These are phyloP conservation scores for Ruditapes philippinarum DNA, from an alignment of 1,140 invertebrate genomes.

Conservation along the genomic window DNA sequence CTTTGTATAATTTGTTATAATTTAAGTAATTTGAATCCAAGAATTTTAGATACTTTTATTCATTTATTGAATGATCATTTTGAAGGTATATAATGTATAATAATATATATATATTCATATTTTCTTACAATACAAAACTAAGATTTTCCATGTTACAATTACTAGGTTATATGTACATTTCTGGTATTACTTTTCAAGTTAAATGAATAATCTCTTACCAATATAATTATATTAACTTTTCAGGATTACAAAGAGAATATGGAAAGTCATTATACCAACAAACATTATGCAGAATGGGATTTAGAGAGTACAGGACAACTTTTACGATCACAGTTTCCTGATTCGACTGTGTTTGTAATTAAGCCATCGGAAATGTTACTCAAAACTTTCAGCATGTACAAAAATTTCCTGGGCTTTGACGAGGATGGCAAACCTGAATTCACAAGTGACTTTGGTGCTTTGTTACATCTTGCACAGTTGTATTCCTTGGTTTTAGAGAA, in stretches of 20 bases:
- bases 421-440: slow-evolving; percentile 90
- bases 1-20: no score
- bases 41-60: no score
- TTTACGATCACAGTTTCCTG: slow-evolving; percentile 90
- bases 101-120: no score
- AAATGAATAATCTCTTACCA: no score
- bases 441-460: slow-evolving; percentile 86
- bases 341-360: slow-evolving; percentile 91
- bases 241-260: slow-evolving; percentile 94
- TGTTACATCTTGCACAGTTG: slow-evolving; percentile 88
- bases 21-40: no score
- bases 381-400: slow-evolving; percentile 94
- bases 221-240: slow-evolving; percentile 67
- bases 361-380: slow-evolving; percentile 92
- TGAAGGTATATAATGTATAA: no score
- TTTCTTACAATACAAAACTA: no score
- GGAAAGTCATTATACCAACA: slow-evolving; percentile 91
- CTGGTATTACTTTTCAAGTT: no score
- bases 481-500: slow-evolving; percentile 52
- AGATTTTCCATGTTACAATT: no score
- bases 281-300: slow-evolving; percentile 92
- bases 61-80: no score
- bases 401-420: slow-evolving; percentile 93
- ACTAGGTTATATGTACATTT: no score
- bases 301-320: slow-evolving; percentile 91